Base-by-base conservation (phyloP, 2,888 invertebrate species). In the Euplagia quadripunctaria region DNA sequence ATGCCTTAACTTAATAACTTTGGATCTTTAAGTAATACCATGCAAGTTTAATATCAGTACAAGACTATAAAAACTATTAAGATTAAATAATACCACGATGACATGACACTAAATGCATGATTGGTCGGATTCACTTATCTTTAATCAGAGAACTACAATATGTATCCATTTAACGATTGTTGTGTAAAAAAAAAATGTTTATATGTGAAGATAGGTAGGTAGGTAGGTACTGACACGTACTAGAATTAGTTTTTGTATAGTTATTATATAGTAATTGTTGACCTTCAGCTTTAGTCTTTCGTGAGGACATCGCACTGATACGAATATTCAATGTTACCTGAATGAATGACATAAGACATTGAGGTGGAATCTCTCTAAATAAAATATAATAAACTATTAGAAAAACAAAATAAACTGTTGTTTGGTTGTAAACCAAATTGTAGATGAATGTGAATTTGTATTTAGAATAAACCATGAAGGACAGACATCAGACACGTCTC, bases 121-220 rank as follows among this genome's bases (percentile, higher is more conserved):
- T 82, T 69, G 66, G 81, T 82, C 61, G 64, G 12, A 64, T 42
- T 65, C 63, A 69, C 70, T 61, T 68, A 74, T 81, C 65, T 73
- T 51, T 55, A 68, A 83, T 83, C 71, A 76, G 46, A 63, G 14
- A 63, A 69, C 73, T 58, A 81, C 79, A 80, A 79, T 51, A 75
- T 71, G 77, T 75, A 72, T 76, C 70, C 78, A 83, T 83, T 82
- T 78, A 68, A 64, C 43, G 3, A 52, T 64, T 17, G 14, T 20
- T n/a, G 4, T 3, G 41, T 64, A n/a, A n/a, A 49, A 82, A 82
- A 82, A 82, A 83, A 76, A 3, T 46, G 17, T 75, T 83, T 17
- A 52, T 1, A 4, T 31, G 31, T 46, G 31, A 3, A 42, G 49
- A 17, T 31, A 31, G n/a, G n/a, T n/a, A n/a, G n/a, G n/a, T n/a